phyloP scores from a whole-genome alignment of 2,113 vertebrate genomes.

The Hydrochoerus hydrochaeris region DNA sequence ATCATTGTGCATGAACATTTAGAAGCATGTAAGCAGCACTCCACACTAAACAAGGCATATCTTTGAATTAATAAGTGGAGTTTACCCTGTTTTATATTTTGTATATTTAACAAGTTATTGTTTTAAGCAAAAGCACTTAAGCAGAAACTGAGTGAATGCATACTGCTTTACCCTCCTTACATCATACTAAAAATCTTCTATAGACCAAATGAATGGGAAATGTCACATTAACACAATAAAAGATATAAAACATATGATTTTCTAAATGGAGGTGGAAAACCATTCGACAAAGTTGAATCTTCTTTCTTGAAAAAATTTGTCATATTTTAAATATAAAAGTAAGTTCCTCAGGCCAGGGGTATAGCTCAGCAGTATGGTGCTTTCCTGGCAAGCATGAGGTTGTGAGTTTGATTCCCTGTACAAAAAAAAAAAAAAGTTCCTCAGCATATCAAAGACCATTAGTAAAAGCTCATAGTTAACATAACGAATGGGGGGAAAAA shows the following conservation, averaged over 20 bases:
- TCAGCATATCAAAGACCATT: neutral
- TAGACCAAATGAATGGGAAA: neutral
- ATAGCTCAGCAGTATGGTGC: no score
- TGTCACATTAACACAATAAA: neutral
- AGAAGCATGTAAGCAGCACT: neutral
- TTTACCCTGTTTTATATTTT: neutral
- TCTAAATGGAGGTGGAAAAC: neutral
- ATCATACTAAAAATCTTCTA: neutral
- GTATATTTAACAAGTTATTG: neutral
- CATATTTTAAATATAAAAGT: neutral
- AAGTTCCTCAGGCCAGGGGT: neutral
- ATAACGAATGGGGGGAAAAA: neutral
- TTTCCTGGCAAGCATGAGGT: no score
- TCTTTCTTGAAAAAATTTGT: neutral
- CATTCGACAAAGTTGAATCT: neutral
- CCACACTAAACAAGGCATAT: neutral
- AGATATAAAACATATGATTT: neutral
- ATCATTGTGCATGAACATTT: neutral
- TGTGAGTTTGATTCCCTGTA: no score
- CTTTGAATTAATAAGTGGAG: neutral
- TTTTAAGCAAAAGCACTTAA: neutral
- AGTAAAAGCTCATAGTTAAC: neutral
- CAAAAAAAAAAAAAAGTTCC: neutral
- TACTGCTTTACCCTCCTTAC: neutral
- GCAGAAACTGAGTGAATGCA: neutral